Percentiles rank a stretch among this genome's conserved stretches.
Evolutionary conservation across 2,113 vertebrate species (phyloP).

Genomic region (Natator depressus): DNA sequence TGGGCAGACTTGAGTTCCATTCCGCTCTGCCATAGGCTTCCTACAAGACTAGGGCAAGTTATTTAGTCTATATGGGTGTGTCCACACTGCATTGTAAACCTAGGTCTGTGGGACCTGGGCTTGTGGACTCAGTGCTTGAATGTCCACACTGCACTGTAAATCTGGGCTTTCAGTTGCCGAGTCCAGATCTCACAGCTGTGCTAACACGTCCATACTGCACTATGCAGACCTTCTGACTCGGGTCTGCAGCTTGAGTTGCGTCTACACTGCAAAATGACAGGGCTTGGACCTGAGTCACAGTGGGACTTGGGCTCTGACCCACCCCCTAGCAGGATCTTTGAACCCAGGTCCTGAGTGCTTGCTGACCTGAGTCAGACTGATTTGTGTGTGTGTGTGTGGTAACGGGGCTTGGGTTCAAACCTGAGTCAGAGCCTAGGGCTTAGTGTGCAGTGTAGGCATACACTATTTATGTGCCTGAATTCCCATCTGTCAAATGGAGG

Average conservation of each 20-base stretch:
- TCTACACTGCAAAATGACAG: neutral
- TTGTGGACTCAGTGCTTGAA: neutral
- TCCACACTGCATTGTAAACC: neutral
- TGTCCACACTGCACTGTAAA: no score
- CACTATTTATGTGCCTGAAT: no score
- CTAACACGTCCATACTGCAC: neutral
- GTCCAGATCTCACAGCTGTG: neutral
- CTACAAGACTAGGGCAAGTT: neutral
- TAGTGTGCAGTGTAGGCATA: no score
- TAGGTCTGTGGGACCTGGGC: neutral
- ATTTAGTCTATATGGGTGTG: neutral
- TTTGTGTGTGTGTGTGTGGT: neutral
- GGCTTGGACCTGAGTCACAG: neutral
- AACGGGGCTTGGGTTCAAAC: no score
- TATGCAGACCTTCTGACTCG: neutral
- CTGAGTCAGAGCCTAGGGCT: no score
- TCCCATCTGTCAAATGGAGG: neutral
- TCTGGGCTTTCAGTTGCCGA: neutral
- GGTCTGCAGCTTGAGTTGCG: neutral
- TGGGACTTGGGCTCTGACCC: neutral
- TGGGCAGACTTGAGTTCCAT: neutral
- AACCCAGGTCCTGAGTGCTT: no score
- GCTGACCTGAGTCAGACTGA: neutral
- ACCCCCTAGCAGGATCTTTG: neutral
- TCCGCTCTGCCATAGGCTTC: accelerated